Evolutionary conservation across 2,797 vertebrate species (phyloP).

Genomic region (Acipenser transmontanus): DNA sequence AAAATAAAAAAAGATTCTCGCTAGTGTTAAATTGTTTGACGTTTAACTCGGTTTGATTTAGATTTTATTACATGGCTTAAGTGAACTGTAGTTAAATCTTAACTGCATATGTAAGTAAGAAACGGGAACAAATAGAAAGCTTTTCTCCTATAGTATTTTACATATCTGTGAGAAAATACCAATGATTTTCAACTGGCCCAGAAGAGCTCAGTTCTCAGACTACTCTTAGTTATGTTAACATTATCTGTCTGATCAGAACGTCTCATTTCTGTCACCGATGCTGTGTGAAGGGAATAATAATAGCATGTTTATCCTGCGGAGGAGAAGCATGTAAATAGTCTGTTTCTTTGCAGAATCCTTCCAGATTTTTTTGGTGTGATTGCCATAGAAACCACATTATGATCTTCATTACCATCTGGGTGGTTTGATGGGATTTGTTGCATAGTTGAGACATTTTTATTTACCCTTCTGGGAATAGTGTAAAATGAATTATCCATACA

Average conservation of each 20-base stretch:
- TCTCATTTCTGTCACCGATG: background rate
- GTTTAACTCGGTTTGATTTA: no score
- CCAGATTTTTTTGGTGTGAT: constrained; percentile 64
- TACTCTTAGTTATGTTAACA: no score
- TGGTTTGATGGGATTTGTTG: constrained; percentile 56
- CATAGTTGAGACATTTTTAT: constrained; percentile 64
- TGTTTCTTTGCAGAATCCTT: constrained; percentile 69
- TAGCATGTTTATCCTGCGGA: constrained; percentile 41
- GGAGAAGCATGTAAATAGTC: constrained; percentile 68
- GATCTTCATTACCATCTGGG: constrained; percentile 68
- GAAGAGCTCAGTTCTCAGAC: no score
- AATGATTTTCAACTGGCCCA: no score
- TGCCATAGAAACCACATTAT: constrained; percentile 75
- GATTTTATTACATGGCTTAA: no score
- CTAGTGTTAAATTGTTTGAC: no score
- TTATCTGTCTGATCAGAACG: background rate
- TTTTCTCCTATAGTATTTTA: no score
- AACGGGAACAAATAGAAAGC: no score
- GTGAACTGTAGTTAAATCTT: no score
- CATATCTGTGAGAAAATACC: no score
- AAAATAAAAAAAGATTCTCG: no score
- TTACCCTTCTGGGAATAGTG: constrained; percentile 48
- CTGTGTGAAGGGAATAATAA: background rate
- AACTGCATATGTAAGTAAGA: no score
- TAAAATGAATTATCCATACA: constrained; percentile 45